Evolutionary conservation across 2,888 invertebrate genomes (phyloP).

Genomic region (Vesta saturnalis): DNA sequence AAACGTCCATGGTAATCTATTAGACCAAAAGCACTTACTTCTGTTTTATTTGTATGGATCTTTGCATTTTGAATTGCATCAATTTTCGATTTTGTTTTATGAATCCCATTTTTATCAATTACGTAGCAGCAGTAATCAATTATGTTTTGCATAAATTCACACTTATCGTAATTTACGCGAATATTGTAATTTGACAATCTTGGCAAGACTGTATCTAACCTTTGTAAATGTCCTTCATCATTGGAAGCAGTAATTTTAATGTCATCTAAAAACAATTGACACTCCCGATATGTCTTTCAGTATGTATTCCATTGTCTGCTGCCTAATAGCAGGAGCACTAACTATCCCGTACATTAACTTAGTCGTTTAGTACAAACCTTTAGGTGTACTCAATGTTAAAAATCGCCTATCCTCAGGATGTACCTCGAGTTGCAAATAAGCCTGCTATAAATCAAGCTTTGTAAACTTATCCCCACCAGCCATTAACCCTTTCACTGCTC

Average conservation of each 20-base stretch:
- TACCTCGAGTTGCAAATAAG: constrained; percentile 55
- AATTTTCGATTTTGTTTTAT: neutral
- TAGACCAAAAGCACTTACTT: too few relatives aligned
- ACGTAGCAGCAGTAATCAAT: neutral
- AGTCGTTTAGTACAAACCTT: constrained; percentile 50
- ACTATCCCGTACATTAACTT: constrained; percentile 52
- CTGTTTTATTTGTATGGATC: neutral
- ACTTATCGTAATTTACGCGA: neutral
- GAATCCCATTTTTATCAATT: constrained; percentile 11
- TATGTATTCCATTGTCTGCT: neutral
- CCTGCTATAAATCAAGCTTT: constrained; percentile 49
- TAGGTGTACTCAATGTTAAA: constrained; percentile 53
- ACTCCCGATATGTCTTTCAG: neutral
- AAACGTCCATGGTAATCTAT: constrained; percentile 54
- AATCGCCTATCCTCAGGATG: constrained; percentile 49
- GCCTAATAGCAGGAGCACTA: neutral
- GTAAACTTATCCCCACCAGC: constrained; percentile 44
- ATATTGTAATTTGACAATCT: neutral
- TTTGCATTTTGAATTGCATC: neutral
- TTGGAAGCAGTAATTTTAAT: neutral
- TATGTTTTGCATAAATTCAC: neutral
- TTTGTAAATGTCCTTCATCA: neutral
- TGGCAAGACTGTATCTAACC: neutral
- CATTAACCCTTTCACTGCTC: too few relatives aligned
- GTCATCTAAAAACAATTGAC: neutral